phyloP scores from a whole-genome alignment of 1,140 invertebrate genomes.

The Vanessa tameamea region DNA sequence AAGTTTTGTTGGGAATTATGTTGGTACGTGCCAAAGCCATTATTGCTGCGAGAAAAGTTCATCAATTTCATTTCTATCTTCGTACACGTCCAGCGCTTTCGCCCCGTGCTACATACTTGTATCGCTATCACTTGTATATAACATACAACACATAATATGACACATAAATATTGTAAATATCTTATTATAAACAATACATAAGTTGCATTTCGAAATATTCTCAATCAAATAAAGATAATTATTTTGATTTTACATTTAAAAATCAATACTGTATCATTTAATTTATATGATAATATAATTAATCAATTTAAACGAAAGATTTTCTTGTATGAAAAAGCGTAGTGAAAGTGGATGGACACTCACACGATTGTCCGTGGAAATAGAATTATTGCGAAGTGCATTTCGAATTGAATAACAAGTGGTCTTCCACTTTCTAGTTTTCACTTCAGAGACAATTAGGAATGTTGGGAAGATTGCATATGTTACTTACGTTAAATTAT shows the following conservation, averaged over 20 bases:
- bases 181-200: too few species aligned
- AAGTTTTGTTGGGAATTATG: conserved; percentile 82
- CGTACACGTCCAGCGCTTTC: conserved; percentile 55
- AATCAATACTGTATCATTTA: neutral
- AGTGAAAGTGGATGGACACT: conserved; percentile 58
- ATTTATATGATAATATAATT: conserved; percentile 23
- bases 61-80: conserved; percentile 79
- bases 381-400: conserved; percentile 60
- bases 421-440: conserved; percentile 59
- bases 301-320: conserved; percentile 39
- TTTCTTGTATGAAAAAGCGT: conserved; percentile 48
- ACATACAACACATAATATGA: neutral
- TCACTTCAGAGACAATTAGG: conserved; percentile 39
- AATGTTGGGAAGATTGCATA: conserved; percentile 21
- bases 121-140: neutral
- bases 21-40: conserved; percentile 82
- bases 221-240: too few species aligned
- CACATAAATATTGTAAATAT: neutral
- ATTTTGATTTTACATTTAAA: too few species aligned
- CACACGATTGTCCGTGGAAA: conserved; percentile 50
- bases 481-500: neutral
- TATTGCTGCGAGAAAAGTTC: conserved; percentile 81
- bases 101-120: conserved; percentile 25
- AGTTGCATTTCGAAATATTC: too few species aligned
- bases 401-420: conserved; percentile 53